Percentiles rank a stretch among this genome's conserved stretches.
Evolutionary conservation across 2,113 vertebrate species (phyloP).

Genomic region (Campylorhamphus procurvoides): DNA sequence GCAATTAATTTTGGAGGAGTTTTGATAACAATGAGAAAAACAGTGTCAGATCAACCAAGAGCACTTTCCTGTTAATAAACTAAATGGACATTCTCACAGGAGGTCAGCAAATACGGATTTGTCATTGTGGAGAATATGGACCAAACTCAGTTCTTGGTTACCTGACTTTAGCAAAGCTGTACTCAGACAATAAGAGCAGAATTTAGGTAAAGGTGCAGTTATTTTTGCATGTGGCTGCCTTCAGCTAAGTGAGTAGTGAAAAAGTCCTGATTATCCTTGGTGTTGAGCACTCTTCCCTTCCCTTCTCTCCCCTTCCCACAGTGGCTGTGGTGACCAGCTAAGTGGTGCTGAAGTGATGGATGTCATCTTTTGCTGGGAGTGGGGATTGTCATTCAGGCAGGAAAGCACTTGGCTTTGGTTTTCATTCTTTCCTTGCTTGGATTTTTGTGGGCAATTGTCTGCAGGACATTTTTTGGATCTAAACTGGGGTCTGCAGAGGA

Average conservation of each 20-base stretch:
- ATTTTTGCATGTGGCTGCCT: neutral
- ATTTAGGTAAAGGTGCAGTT: neutral
- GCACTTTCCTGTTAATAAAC: slow-evolving; percentile 9
- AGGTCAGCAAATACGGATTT: neutral
- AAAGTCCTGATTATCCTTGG: neutral
- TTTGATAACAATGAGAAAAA: slow-evolving; percentile 19
- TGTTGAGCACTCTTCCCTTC: neutral
- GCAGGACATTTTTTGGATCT: slow-evolving; percentile 3
- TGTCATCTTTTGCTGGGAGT: neutral
- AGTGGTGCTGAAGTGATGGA: neutral
- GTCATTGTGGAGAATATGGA: neutral
- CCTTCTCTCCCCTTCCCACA: neutral
- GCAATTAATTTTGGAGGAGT: neutral
- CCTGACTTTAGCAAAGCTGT: neutral
- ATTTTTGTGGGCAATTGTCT: slow-evolving; percentile 27
- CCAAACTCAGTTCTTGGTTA: neutral
- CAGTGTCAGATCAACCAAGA: neutral
- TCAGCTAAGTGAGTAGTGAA: neutral
- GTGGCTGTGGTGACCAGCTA: neutral
- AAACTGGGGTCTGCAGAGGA: neutral
- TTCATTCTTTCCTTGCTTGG: slow-evolving; percentile 8
- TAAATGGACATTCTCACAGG: neutral
- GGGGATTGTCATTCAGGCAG: neutral
- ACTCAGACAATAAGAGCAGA: neutral
- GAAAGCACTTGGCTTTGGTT: neutral